Base-by-base conservation (phyloP, 2,113 vertebrate genomes). In the Junco hyemalis region DNA sequence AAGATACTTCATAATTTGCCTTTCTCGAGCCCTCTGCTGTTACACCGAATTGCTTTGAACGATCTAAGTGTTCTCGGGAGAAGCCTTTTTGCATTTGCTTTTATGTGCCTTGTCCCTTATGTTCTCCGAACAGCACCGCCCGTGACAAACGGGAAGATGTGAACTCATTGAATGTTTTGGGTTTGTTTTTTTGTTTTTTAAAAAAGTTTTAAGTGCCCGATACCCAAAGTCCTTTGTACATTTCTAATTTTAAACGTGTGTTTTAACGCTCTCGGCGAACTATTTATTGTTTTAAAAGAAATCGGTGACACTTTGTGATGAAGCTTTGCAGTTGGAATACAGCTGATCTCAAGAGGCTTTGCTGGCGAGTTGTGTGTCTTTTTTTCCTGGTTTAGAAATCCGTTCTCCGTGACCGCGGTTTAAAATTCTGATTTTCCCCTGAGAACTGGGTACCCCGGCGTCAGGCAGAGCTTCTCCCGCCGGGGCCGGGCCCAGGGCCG, bases 211-310 rank as follows among this genome's bases (percentile, higher is more conserved):
- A 96, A 91, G 40, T 48, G 29, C 95, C 97, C 25, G 24, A 93
- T 94, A 84, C 85, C 71, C 88, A 31, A 95, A 96, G 42, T 96
- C 63, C 79, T 97, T 97, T 97, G 90, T 98, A 98, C 84, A 82
- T 96, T 96, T 97, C 92, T 97, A 96, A 97, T 90, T 93, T 96
- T 59, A 71, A 90, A 93, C 69, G 53, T 96, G 65, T 68, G 48
- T 82, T 90, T 96, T 95, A 87, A 95, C 42, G 90, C 47, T 94
- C 85, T 90, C 68, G 5, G 44, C 89, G 74, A 96, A 93, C 94
- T 97, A 95, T 96, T 96, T 97, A 95, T 96, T 97, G 71, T 93
- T 95, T 90, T 33, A 83, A 94, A 93, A 73, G 59, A 90, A 92
- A 93, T 87, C 61, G 71, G 73, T 78, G 83, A 73, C 48, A 79